Evolutionary conservation across 2,888 invertebrate species (phyloP).

Genomic region (Boloria euphrosyne): DNA sequence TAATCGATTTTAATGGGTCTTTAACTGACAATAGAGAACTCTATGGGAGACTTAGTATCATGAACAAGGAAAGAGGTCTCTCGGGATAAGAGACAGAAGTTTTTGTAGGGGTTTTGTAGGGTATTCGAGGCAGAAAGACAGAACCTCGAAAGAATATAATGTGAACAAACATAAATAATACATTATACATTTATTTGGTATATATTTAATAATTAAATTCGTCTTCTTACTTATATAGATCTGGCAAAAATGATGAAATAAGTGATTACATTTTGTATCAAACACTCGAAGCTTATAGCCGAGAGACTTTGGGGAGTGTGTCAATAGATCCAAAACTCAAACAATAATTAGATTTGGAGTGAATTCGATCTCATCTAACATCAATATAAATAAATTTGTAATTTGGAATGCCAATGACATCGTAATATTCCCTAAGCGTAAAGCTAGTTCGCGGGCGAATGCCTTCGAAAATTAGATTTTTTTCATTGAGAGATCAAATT

Average conservation of each 20-base stretch:
- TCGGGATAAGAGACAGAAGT: too few relatives aligned
- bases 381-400: conserved; percentile 31
- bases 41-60: too few relatives aligned
- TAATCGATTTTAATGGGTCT: too few relatives aligned
- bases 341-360: conserved; percentile 17
- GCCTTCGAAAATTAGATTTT: conserved; percentile 32
- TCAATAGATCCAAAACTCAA: conserved; percentile 17
- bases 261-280: not conserved
- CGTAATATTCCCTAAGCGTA: conserved; percentile 24
- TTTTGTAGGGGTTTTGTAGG: too few relatives aligned
- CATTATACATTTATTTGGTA: too few relatives aligned
- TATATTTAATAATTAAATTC: too few relatives aligned
- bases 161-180: too few relatives aligned
- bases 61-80: too few relatives aligned
- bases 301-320: conserved; percentile 3
- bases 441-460: conserved; percentile 30
- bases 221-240: not conserved
- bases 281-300: not conserved
- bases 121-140: too few relatives aligned
- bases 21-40: too few relatives aligned
- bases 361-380: conserved; percentile 13
- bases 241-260: not conserved
- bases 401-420: conserved; percentile 23
- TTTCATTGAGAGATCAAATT: conserved; percentile 25
- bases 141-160: too few relatives aligned